Evolutionary conservation across 1,140 invertebrate genomes (phyloP), one percentile per base, ranked within the genome.

Genomic region (Callitettix versicolor): DNA sequence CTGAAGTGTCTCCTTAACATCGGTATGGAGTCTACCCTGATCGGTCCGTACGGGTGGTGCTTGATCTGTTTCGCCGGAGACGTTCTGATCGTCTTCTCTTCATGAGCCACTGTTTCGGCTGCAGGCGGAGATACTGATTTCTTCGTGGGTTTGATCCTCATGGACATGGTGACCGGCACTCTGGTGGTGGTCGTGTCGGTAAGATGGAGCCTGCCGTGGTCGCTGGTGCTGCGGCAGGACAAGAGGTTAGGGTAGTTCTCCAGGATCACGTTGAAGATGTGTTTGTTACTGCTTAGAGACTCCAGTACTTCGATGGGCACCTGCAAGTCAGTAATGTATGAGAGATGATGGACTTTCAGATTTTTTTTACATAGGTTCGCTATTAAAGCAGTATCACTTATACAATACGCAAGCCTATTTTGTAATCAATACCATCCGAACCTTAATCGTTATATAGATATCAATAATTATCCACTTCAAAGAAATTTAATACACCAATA

Each of bases 201-300:
- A 3, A 30, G 26, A 30, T 30, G 26, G 3, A 30, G 58, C 22
- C 69, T 77, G 12, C 62, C 61, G 50, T 81, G 79, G 59, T 84
- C 82, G 1, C 81, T 84, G 18, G 74, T 73, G 59, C 79, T 82
- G 60, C 79, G 71, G 44, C 79, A 77, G 9, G 78, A 67, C 22
- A 85, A 62, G 20, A 85, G 66, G 57, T 78, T 81, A 0, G 84
- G 84, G 64, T 85, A 85, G 61, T 85, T 85, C 60, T 84, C 80
- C 41, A 86, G 63, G 36, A 87, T 79, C 3, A 86, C 78, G 38
- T 79, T 81, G 65, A 83, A 85, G 0, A 85, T 66, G 36, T 76
- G 77, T 56, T 79, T 80, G 58, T 86, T 84, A 17, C 73, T 67
- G 24, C 75, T 76, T 1, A 87, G 63, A 30, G 77, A 76, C 60